Evolutionary conservation across 2,888 invertebrate species (phyloP).

Genomic region (Acanthoscelides obtectus): DNA sequence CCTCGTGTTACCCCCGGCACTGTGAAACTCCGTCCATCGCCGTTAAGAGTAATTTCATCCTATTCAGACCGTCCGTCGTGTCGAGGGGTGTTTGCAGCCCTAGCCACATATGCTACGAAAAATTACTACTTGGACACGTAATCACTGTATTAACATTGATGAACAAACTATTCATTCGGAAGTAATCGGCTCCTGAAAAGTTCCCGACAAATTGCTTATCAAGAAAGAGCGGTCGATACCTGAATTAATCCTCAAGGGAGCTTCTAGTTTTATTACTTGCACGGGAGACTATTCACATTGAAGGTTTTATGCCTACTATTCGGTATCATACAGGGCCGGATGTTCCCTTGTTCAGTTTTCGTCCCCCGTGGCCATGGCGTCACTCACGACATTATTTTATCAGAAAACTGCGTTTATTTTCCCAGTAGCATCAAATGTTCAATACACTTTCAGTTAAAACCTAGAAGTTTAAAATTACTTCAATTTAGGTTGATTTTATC

Average conservation of each 20-base stretch:
- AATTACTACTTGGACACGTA: conserved; percentile 2
- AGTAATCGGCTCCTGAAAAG: background rate
- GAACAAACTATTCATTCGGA: background rate
- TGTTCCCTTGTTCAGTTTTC: too few relatives aligned
- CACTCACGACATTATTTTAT: too few relatives aligned
- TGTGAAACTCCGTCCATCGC: background rate
- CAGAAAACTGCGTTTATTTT: too few relatives aligned
- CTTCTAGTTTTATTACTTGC: background rate
- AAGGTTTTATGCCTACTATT: too few relatives aligned
- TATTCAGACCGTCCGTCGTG: background rate
- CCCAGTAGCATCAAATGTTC: too few relatives aligned
- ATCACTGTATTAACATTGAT: background rate
- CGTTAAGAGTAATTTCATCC: conserved; percentile 2
- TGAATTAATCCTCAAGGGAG: background rate
- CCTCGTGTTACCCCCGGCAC: background rate
- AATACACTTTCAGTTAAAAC: too few relatives aligned
- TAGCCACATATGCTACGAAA: conserved; percentile 1
- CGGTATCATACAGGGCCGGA: too few relatives aligned
- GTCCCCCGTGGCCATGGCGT: too few relatives aligned
- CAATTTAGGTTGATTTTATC: too few relatives aligned
- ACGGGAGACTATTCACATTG: background rate
- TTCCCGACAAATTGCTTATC: background rate
- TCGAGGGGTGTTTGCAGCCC: background rate
- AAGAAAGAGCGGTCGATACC: background rate
- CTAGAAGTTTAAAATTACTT: too few relatives aligned